Evolutionary conservation across 2,797 vertebrate genomes (phyloP).

Genomic region (Cuniculus paca): DNA sequence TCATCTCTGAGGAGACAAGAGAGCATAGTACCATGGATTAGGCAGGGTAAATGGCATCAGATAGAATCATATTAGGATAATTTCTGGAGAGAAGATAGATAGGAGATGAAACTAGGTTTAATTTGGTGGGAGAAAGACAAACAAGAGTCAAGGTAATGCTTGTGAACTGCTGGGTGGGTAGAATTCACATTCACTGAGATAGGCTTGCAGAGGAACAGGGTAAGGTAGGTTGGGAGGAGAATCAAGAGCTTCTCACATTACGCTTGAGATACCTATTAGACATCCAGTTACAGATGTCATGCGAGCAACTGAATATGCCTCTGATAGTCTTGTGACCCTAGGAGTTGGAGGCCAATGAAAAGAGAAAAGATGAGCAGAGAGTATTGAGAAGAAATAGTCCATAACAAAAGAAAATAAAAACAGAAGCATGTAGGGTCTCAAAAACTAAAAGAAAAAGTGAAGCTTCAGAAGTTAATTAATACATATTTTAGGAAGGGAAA

Average conservation of each 20-base stretch:
- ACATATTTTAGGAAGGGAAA: slow-evolving; percentile 13
- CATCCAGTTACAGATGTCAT: neutral
- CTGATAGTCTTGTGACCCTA: neutral
- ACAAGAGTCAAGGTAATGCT: neutral
- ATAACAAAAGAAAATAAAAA: neutral
- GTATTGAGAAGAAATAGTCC: neutral
- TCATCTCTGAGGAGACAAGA: neutral
- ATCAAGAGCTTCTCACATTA: neutral
- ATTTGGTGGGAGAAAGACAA: neutral
- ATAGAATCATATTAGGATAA: neutral
- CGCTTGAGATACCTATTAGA: neutral
- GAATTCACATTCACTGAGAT: neutral
- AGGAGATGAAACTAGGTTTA: neutral
- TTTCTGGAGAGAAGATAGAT: neutral
- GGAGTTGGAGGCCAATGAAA: neutral
- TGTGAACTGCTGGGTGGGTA: neutral
- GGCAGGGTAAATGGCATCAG: neutral
- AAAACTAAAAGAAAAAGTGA: neutral
- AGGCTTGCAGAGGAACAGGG: neutral
- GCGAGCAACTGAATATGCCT: neutral
- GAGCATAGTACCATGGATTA: neutral
- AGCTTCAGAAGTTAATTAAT: slow-evolving; percentile 8
- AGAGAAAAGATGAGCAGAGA: neutral
- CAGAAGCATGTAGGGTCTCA: neutral
- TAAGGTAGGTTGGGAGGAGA: neutral